These are phyloP conservation scores for Axis porcinus DNA, from an alignment of 2,113 vertebrate genomes.

Conservation along the genomic window DNA sequence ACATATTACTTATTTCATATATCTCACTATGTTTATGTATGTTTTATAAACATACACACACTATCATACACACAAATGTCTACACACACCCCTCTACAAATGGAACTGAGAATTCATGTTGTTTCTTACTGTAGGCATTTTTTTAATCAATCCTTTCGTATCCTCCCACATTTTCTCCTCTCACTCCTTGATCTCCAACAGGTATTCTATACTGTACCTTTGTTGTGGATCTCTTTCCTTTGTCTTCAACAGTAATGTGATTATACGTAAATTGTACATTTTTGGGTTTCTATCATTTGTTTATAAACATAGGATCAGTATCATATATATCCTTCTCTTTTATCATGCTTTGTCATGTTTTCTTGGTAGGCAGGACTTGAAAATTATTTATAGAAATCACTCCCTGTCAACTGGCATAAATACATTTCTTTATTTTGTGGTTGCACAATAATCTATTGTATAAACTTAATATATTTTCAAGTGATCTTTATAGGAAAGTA, in stretches of 20 bases:
- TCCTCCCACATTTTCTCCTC: not conserved
- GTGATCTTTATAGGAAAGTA: not conserved
- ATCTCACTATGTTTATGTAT: not conserved
- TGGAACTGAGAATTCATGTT: not conserved
- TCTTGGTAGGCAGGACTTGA: not conserved
- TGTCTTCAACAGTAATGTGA: not conserved
- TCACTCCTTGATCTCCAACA: not conserved
- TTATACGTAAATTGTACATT: not conserved
- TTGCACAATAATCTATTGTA: not conserved
- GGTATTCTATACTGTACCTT: not conserved
- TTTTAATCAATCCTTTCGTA: not conserved
- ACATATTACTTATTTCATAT: not conserved
- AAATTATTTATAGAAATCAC: not conserved
- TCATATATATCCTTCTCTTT: not conserved
- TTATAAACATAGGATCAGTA: not conserved
- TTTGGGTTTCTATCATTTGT: not conserved
- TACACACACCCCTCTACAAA: not conserved
- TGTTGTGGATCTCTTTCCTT: not conserved
- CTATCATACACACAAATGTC: not conserved
- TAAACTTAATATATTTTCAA: not conserved
- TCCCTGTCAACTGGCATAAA: not conserved
- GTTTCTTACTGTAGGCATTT: not conserved
- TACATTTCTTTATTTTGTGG: not conserved
- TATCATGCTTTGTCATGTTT: too few relatives aligned
- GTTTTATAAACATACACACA: not conserved